These are phyloP conservation scores for Cryptoprocta ferox DNA, from an alignment of 2,797 vertebrate species.

Conservation along the genomic window DNA sequence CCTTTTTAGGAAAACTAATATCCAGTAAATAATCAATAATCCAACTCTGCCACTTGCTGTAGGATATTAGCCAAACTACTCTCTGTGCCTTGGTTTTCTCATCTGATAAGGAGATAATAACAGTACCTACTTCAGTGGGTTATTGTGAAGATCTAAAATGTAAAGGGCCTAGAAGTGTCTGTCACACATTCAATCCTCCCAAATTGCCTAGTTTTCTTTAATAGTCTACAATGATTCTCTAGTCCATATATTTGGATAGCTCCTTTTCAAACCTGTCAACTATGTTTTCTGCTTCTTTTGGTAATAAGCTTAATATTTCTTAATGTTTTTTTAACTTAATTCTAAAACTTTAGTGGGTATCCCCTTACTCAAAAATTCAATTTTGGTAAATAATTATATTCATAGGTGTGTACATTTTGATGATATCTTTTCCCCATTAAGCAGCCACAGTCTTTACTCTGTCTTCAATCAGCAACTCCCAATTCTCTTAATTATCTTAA, in stretches of 20 bases:
- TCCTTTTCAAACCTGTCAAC: conserved; percentile 13
- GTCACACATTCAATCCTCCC: background rate
- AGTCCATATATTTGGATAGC: background rate
- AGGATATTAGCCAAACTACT: conserved; percentile 7
- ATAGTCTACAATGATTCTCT: background rate
- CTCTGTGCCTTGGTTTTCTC: background rate
- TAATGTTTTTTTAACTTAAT: conserved; percentile 43
- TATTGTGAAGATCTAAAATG: conserved; percentile 11
- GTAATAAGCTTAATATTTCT: background rate
- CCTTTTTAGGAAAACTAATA: background rate
- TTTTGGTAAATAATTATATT: conserved; percentile 19
- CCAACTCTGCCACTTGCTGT: background rate
- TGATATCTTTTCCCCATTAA: background rate
- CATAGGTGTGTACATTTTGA: background rate
- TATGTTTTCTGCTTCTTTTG: conserved; percentile 29
- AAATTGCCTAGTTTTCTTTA: background rate
- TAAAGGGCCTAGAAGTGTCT: background rate
- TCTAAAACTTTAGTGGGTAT: conserved; percentile 15
- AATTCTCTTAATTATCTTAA: conserved; percentile 19
- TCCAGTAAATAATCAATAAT: background rate
- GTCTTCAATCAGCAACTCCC: background rate
- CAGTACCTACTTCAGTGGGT: background rate
- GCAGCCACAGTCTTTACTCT: background rate
- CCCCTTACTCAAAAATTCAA: background rate
- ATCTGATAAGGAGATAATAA: background rate